Evolutionary conservation across 2,888 invertebrate genomes (phyloP), one percentile per base, ranked within the genome.

Genomic region (Agonum fuliginosum): DNA sequence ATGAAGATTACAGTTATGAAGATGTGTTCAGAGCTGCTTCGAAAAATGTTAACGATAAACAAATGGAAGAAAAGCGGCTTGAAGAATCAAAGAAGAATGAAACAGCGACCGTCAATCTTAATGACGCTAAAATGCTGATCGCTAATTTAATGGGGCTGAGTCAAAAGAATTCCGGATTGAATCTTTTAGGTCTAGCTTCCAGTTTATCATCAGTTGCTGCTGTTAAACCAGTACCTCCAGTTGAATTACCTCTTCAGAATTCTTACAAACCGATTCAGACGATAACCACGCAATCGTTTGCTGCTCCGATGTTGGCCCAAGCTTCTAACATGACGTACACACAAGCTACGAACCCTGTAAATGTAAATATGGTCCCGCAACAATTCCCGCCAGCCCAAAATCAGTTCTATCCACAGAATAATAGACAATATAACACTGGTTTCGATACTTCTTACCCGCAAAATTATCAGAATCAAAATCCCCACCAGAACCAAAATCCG

Each of bases 1-100:
- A 92, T 78, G 95, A 95, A 81, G 95, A 95, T 83, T 95, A 95
- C 81, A 91, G 92, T n/a, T 94, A 93, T 79, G 94, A 95, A 81
- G 95, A 95, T 85, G 93, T 94, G 48, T 93, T 94, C 81, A 91
- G 93, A 84, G 93, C 93, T 0, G 94, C 93, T 0, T 92, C 92
- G 0, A 91, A 92, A 82, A 94, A 94, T 83, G 91, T 94, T 0
- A 91, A 89, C 80, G 92, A 92, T 78, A 90, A 90, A 81, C 88
- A 89, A 82, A 86, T 88, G 41, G 88, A 90, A 10, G 90, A 90
- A 82, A 90, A 90, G 79, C 89, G 91, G 85, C 89, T 90, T 83
- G 88, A 91, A 73, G 84, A 84, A 67, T 81, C 82, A 20, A 83
- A 83, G 72, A 80, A 83, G 19, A 82, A 84, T 6, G 80, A 81